Conservation (phyloP, 1,140 invertebrate genomes). For the Aphidius gifuensis region DNA sequence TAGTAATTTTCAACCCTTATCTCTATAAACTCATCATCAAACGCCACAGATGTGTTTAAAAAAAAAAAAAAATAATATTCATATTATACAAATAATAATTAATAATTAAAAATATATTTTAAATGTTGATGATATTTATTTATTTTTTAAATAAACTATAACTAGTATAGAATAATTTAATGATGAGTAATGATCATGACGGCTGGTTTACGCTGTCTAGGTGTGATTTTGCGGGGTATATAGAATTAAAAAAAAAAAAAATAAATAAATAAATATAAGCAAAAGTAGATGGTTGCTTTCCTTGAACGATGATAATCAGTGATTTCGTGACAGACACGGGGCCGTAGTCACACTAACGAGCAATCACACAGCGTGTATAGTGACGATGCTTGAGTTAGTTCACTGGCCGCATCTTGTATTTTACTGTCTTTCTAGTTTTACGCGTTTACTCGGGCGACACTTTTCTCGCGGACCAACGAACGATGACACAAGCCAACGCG, state of each 20-base stretch:
- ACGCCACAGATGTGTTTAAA: constrained; percentile 9
- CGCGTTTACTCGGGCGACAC: constrained; percentile 26
- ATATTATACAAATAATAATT: too few species aligned
- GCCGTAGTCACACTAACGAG: constrained; percentile 55
- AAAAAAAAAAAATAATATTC: neutral
- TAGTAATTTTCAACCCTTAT: constrained; percentile 30
- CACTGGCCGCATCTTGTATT: constrained; percentile 28
- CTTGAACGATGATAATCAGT: constrained; percentile 58
- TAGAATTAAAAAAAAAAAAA: neutral
- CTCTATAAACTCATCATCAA: constrained; percentile 37
- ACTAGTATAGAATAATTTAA: constrained; percentile 15
- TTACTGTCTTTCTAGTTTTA: neutral
- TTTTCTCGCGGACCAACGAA: constrained; percentile 26
- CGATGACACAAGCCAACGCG: neutral
- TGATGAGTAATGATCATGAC: constrained; percentile 47
- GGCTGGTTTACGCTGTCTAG: constrained; percentile 39
- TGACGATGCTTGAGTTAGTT: constrained; percentile 26
- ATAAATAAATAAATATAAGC: neutral
- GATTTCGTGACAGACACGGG: constrained; percentile 59
- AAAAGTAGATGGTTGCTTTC: constrained; percentile 44
- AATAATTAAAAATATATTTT: too few species aligned
- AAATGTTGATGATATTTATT: too few species aligned
- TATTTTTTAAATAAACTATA: too few species aligned
- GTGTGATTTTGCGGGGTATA: constrained; percentile 39
- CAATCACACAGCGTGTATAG: constrained; percentile 43